Base-by-base conservation (phyloP, 2,113 vertebrate genomes). In the Zosterops pallidus region DNA sequence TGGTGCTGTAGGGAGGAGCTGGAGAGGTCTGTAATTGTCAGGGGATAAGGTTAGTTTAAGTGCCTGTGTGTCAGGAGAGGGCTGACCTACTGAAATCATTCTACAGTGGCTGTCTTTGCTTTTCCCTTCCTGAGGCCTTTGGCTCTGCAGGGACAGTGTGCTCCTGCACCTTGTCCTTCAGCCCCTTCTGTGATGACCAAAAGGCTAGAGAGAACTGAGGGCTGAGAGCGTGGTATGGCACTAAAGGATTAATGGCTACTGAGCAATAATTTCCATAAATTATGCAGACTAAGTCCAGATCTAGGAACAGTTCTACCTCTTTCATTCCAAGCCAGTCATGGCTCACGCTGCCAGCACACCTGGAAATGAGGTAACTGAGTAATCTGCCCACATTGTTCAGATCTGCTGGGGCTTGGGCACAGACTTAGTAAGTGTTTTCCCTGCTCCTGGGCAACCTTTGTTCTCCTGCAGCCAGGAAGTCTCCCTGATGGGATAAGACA, bases 341-440 rank as follows among this genome's bases (percentile, higher is more conserved):
- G 90, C 83, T 95, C 44, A 11, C 33, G 72, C 92, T 96, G 96
- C 90, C 88, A 81, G 94, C 69, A 37, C 92, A 92, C 93, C 94
- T 97, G 96, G 94, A 96, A 96, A 93, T 96, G 93, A 96, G 88
- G 96, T 94, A 93, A 96, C 72, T 14, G 52, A 71, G 69, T 75
- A 16, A 84, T 92, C 94, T 96, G 88, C 96, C 95, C 83, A 64
- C 95, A 57, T 75, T 72, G 85, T 78, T 94, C 63, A 56, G 83
- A 71, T 90, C 59, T 74, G 71, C 79, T 67, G 79, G 78, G 62
- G 62, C 67, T 72, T 52, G 75, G 94, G 82, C 85, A 71, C 83
- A 84, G 68, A 12, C 4, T 0, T 2, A 56, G 69, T 6, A 2
- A 33, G 18, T 83, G 80, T 92, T 90, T 93, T 47, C 85, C 68